These are phyloP conservation scores for Verasper variegatus DNA, from an alignment of 2,113 vertebrate genomes.

Conservation along the genomic window DNA sequence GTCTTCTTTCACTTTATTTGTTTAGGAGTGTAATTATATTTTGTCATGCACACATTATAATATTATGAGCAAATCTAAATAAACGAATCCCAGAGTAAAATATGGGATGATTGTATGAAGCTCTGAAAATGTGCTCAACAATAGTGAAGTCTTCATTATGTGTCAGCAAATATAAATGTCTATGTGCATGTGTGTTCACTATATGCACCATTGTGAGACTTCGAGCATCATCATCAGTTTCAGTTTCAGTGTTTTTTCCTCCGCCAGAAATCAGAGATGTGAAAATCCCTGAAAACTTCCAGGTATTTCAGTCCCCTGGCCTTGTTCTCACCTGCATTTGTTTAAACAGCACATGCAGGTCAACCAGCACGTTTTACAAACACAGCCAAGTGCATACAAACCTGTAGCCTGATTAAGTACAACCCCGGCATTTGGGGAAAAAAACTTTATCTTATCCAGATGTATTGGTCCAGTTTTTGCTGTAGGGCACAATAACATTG, in stretches of 20 bases:
- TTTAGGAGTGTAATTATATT: too few relatives aligned
- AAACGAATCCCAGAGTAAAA: neutral
- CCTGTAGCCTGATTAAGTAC: neutral
- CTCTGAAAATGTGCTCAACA: neutral
- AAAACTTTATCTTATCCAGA: slow-evolving; percentile 7
- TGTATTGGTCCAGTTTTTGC: slow-evolving; percentile 9
- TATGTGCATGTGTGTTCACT: neutral
- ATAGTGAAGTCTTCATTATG: neutral
- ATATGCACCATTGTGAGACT: too few relatives aligned
- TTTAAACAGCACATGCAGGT: slow-evolving; percentile 34
- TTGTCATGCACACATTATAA: too few relatives aligned
- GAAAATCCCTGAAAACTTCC: slow-evolving; percentile 19
- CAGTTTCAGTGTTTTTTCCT: neutral
- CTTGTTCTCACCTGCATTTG: slow-evolving; percentile 25
- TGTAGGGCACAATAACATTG: slow-evolving; percentile 10
- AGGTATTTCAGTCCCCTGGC: neutral
- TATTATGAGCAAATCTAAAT: too few relatives aligned
- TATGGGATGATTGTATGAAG: neutral
- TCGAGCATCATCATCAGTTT: slow-evolving; percentile 2
- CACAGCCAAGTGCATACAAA: slow-evolving; percentile 17
- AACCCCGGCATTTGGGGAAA: neutral
- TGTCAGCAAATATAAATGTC: neutral
- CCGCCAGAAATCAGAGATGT: neutral
- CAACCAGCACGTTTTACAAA: slow-evolving; percentile 19
- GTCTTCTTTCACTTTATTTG: neutral